Base-by-base conservation (phyloP, 53 echinoderm and acorn worm species). In the Holothuria scabra region DNA sequence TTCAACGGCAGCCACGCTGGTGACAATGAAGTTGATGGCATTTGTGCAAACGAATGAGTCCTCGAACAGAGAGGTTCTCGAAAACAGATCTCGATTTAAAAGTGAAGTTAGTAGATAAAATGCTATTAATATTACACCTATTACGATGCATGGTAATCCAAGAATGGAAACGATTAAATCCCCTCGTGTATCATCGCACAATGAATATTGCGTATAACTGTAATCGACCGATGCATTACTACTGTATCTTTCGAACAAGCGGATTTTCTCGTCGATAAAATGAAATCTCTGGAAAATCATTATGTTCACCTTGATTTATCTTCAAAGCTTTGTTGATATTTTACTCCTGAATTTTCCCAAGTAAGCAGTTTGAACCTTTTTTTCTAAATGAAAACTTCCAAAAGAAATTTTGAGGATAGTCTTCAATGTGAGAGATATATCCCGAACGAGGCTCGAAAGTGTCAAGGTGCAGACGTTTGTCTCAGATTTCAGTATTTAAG, bases 131-230 rank as follows among this genome's bases (percentile, higher is more conserved):
- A 78, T 31, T 33, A 78, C 52, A 28, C 78, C 78, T 55, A 58
- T 5, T 21, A 78, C 23, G 56, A 78, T 78, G 24, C 59, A 78
- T 59, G 78, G 78, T 56, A 78, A 28, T 2, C 56, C 59, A 32
- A 78, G 5, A 18, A 56, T 19, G 21, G 78, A 20, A 31, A 49
- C 56, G 11, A 78, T 55, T 14, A 56, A 59, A 19, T 78, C 78
- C 38, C 25, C 46, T 5, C 7, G 26, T 18, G 72, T 72, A 46
- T 72, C 72, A 8, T 48, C 46, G 28, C 72, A 72, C 22, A 41
- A n/a, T 8, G 41, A 19, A 46, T 44, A 44, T 14, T 72, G 46
- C 3, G 7, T 14, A 25, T 72, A 72, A 22, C 37, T 25, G 48
- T 34, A 67, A 21, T 11, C 12, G 19, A 8, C 2, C 3, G 21